These are phyloP conservation scores for Orchesellides sinensis DNA, from an alignment of 2,888 invertebrate species.

Conservation along the genomic window DNA sequence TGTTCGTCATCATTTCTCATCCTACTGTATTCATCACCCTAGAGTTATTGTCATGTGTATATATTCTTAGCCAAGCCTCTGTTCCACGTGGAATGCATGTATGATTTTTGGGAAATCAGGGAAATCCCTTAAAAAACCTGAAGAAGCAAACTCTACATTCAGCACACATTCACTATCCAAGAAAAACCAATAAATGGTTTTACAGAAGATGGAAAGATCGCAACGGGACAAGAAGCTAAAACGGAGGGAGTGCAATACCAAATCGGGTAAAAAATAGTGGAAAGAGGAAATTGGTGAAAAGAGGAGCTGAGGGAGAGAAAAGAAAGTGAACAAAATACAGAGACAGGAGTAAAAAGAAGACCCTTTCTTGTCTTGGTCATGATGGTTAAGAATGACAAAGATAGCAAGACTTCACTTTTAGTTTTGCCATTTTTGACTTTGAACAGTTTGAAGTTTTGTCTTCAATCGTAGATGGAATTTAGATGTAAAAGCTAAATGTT, in stretches of 20 bases:
- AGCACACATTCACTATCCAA: too few relatives aligned
- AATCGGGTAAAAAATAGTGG: neutral
- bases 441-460: too few relatives aligned
- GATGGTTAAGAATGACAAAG: too few relatives aligned
- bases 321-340: constrained; percentile 10
- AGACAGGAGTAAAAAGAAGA: too few relatives aligned
- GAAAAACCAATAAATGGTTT: neutral
- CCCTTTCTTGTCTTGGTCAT: too few relatives aligned
- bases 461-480: too few relatives aligned
- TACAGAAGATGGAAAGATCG: constrained; percentile 25
- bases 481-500: too few relatives aligned
- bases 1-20: constrained; percentile 61
- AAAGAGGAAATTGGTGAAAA: constrained; percentile 26
- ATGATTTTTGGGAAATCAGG: constrained; percentile 38
- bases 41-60: constrained; percentile 60
- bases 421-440: too few relatives aligned
- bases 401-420: too few relatives aligned
- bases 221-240: neutral
- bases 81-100: constrained; percentile 55
- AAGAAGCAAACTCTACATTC: constrained; percentile 15
- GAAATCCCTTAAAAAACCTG: constrained; percentile 23
- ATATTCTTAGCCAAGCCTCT: constrained; percentile 8
- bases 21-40: constrained; percentile 36
- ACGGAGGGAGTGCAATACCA: constrained; percentile 17
- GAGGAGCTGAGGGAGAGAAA: constrained; percentile 29